Base-by-base conservation (phyloP, 2,113 vertebrate species). In the Varanus salvator region DNA sequence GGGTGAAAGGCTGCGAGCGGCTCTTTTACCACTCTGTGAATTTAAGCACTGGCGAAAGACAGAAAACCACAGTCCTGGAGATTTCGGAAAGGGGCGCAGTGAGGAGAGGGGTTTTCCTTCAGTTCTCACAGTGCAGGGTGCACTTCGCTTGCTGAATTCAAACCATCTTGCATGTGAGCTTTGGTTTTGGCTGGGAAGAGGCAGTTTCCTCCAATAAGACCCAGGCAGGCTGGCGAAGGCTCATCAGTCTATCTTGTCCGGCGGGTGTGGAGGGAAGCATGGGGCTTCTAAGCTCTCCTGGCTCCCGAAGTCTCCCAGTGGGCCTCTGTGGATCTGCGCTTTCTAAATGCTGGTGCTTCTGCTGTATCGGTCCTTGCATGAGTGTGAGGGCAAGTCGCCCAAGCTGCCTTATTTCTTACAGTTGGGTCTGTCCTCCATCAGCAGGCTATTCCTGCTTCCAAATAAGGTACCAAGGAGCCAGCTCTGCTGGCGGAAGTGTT, bases 1-100 rank as follows among this genome's bases (percentile, higher is more conserved):
- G 54, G 23, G 72, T 84, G 71, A 64, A 90, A 89, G 89, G 60
- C 94, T 89, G 89, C 90, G 89, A 87, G 11, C 68, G 0, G 80
- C 86, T 0, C 0, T 14, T 89, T 76, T 83, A 52, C 17, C 87
- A 5, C 4, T 38, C 0, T 80, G 85, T 48, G 7, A 80, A 0
- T 1, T 60, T 4, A 72, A 25, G 66, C 52, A 68, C 84, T 38
- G 34, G 57, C 57, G 68, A 91, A 87, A 82, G 0, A 0, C 50
- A 81, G 1, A 1, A 3, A 9, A 5, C 0, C 72, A 86, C 66
- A 77, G 82, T 48, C 52, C 7, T 0, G 17, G 48, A 80, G 4
- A 66, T 83, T 4, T 19, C 27, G 14, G 17, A 82, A 25, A 27
- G 14, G 27, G 3, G 6, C 4, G 23, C 1, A 14, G n/a, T 17